Evolutionary conservation across 2,113 vertebrate genomes (phyloP), one percentile per base, ranked within the genome.

Genomic region (Brachyhypopomus occidentalis): DNA sequence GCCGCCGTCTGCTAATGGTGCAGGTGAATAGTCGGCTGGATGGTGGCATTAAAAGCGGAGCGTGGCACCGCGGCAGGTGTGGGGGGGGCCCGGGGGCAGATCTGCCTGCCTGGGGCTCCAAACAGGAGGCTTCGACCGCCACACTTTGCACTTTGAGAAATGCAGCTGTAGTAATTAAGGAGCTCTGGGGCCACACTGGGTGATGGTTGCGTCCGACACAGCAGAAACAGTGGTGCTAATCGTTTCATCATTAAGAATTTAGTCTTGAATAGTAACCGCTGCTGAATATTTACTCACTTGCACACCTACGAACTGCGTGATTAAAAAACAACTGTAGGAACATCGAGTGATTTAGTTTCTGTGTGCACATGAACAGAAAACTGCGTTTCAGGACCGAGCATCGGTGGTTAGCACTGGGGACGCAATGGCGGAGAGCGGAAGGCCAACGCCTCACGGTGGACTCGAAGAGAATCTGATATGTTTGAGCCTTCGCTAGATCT

Each of bases 91-190:
- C 64, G n/a, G 20, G 19, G 41, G 41, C 22, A 1, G 60, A 7
- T 80, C 22, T n/a, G 56, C 48, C 25, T 25, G 67, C 75, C 48
- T 25, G 45, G 75, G 67, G 30, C 77, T 66, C 59, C 25, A 67
- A 77, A 64, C 72, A 69, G 77, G 83, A 78, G 41, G 64, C 63
- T 67, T 72, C 78, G 71, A 79, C 70, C 78, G 27, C 41, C 45
- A 38, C 64, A 2, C 19, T 80, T 80, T 22, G 76, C 41, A 63
- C 30, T 74, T 82, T 82, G 79, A 83, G 80, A 86, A 88, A 85
- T 74, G 77, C 77, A 85, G 79, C 45, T 81, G 75, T 80, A 66
- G 88, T 90, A 89, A 92, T 92, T 91, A 89, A 87, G 80, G 75
- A 80, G 52, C 78, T 76, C 71, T 83, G 52, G 45, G 27, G 83